Evolutionary conservation across 2,797 vertebrate species (phyloP).

Genomic region (Thripadectes ignobilis): DNA sequence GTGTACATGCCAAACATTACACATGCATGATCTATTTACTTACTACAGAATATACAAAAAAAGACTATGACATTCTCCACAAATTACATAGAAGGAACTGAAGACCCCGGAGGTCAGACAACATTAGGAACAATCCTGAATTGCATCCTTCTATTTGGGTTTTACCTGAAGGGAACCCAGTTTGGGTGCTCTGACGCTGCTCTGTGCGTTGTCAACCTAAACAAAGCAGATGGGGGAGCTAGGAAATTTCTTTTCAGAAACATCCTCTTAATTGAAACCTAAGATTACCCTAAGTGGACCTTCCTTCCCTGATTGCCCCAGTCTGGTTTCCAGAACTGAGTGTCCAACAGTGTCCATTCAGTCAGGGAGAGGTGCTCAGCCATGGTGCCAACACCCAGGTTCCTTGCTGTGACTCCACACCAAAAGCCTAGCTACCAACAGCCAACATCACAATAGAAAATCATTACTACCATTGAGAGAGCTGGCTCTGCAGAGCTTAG

Average conservation of each 20-base stretch:
- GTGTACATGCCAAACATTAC: background rate
- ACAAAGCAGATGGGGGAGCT: background rate
- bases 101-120: background rate
- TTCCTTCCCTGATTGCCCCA: background rate
- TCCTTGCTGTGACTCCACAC: background rate
- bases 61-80: background rate
- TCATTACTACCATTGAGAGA: background rate
- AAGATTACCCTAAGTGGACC: background rate
- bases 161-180: background rate
- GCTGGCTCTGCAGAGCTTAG: background rate
- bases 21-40: background rate
- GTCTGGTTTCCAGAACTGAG: background rate
- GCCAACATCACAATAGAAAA: background rate
- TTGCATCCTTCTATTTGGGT: background rate
- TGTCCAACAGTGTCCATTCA: accelerated
- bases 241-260: background rate
- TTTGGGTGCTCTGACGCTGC: background rate
- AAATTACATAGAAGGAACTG: background rate
- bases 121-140: background rate
- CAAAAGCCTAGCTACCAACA: background rate
- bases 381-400: background rate
- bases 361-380: background rate
- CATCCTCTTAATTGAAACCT: background rate
- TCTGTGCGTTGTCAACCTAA: background rate
- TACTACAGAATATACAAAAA: accelerated